A percentile compares a stretch with the other conserved stretches of the same genome.
Evolutionary conservation across 2,113 vertebrate genomes (phyloP).

Genomic region (Thalassoma bifasciatum): DNA sequence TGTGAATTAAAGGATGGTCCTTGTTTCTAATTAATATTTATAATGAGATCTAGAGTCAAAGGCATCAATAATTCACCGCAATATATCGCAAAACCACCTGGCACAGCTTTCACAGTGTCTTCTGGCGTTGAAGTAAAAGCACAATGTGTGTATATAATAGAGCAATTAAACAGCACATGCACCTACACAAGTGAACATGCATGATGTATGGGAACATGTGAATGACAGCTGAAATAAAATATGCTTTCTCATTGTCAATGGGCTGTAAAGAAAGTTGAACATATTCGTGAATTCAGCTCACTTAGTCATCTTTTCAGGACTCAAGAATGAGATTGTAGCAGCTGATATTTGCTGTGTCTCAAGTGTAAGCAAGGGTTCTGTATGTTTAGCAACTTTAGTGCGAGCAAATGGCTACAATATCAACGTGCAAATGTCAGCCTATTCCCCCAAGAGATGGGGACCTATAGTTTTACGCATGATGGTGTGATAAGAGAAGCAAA

Average conservation of each 20-base stretch:
- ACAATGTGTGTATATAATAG: not conserved
- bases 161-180: not conserved
- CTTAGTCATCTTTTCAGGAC: not conserved
- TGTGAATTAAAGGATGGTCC: constrained; percentile 10
- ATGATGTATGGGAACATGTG: not conserved
- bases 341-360: constrained; percentile 64
- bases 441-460: constrained; percentile 40
- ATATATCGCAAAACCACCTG: constrained; percentile 37
- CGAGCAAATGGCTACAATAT: constrained; percentile 71
- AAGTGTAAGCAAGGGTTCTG: constrained; percentile 55
- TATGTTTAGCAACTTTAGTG: constrained; percentile 59
- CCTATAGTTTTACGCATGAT: constrained; percentile 55
- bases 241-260: not conserved
- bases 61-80: constrained; percentile 44
- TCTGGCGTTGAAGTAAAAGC: no score
- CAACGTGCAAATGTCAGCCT: constrained; percentile 72
- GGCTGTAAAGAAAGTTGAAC: not conserved
- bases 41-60: constrained; percentile 4
- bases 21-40: constrained; percentile 30
- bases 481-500: constrained; percentile 51
- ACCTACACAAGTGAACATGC: not conserved
- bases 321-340: constrained; percentile 24
- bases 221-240: not conserved
- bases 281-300: constrained; percentile 33
- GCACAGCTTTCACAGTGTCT: not conserved